These are phyloP conservation scores for Urosaurus nigricauda DNA, from an alignment of 2,797 vertebrate genomes.

Conservation along the genomic window DNA sequence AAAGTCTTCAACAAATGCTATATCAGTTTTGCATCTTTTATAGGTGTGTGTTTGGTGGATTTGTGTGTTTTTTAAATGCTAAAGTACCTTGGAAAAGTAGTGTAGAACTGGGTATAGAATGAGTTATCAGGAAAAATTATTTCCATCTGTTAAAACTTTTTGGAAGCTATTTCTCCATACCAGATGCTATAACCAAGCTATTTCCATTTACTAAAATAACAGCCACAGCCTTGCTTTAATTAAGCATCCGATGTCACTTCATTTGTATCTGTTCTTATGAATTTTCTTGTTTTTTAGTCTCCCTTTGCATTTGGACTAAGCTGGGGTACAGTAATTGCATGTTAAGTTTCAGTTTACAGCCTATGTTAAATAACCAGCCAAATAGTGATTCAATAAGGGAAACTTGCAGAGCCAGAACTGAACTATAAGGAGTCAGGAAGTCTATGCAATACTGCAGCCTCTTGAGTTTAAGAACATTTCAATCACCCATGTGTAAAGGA, in stretches of 20 bases:
- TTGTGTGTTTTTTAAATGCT: neutral
- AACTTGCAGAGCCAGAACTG: slow-evolving; percentile 33
- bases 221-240: slow-evolving; percentile 61
- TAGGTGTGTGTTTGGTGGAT: neutral
- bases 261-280: slow-evolving; percentile 61
- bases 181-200: slow-evolving; percentile 57
- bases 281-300: slow-evolving; percentile 60
- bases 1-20: neutral
- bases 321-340: slow-evolving; percentile 66
- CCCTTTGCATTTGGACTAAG: slow-evolving; percentile 59
- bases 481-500: neutral
- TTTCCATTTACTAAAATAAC: slow-evolving; percentile 55
- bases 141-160: slow-evolving; percentile 54
- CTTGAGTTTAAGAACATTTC: slow-evolving; percentile 49
- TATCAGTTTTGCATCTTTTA: neutral
- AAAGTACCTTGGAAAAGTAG: neutral
- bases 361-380: slow-evolving; percentile 73
- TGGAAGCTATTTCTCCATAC: slow-evolving; percentile 46
- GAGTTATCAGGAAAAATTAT: slow-evolving; percentile 58
- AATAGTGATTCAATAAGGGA: slow-evolving; percentile 63
- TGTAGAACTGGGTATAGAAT: slow-evolving; percentile 36
- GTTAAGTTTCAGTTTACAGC: slow-evolving; percentile 72
- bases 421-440: slow-evolving; percentile 28
- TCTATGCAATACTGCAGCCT: slow-evolving; percentile 42
- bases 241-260: slow-evolving; percentile 70